Evolutionary conservation across 2,797 vertebrate genomes (phyloP), one percentile per base, ranked within the genome.

Genomic region (Paguma larvata): DNA sequence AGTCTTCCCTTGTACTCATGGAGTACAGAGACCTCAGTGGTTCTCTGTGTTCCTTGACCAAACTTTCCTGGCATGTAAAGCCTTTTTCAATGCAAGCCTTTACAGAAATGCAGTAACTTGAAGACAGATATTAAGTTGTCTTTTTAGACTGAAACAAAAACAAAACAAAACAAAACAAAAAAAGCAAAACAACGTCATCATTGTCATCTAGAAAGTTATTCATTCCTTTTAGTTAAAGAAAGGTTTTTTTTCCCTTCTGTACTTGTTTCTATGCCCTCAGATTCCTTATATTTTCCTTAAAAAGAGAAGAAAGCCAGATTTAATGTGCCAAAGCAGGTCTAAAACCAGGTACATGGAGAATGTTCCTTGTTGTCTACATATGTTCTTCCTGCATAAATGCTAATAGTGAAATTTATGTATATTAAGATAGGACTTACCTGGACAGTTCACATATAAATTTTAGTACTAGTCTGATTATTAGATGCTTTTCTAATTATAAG

Each of bases 201-300:
- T 3, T 85, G n/a, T 65, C 9, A 13, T 68, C n/a, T 86, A 56
- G 48, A 82, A 89, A 94, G 38, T 56, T 68, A 73, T 63, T 85
- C 73, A 41, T 89, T 59, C 16, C 56, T 83, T 89, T 44, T 62
- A 34, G 38, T 80, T 92, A 70, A 85, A 79, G 32, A 87, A 46
- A 46, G n/a, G 3, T 41, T 21, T 41, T 41, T 46, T 14, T n/a
- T 41, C 38, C 1, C 21, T 80, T 86, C 59, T 92, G 1, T 62
- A 44, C 67, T 75, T 88, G 27, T 53, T 95, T 89, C 3, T 4
- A 4, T 89, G 18, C 23, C 11, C 72, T 83, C 6, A 78, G 30
- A 6, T 46, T 87, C 78, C 23, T 84, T 95, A 92, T 85, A 90
- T 79, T 72, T 89, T 32, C 2, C 48, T 90, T 95, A 92, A 87